Evolutionary conservation across 2,797 vertebrate species (phyloP).

Genomic region (Chloroceryle amazona): DNA sequence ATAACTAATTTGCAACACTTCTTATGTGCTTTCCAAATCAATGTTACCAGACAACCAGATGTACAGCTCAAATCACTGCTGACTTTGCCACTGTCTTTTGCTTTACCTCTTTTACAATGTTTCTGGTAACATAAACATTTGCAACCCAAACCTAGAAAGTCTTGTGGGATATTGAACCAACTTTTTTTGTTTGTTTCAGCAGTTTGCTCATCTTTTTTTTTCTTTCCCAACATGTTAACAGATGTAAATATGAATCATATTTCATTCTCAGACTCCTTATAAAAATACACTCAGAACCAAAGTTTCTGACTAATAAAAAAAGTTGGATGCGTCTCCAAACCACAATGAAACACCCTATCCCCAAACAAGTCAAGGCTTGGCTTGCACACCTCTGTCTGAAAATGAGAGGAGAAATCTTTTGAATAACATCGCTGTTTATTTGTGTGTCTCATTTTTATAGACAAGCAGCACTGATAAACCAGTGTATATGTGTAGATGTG

Average conservation of each 20-base stretch:
- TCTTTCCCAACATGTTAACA: constrained; percentile 64
- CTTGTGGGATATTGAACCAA: constrained; percentile 66
- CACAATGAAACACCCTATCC: constrained; percentile 75
- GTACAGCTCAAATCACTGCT: constrained; percentile 6
- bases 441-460: constrained; percentile 56
- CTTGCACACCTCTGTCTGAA: constrained; percentile 70
- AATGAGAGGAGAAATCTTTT: constrained; percentile 19
- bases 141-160: constrained; percentile 70
- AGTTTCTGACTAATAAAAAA: constrained; percentile 80
- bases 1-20: constrained; percentile 31
- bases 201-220: constrained; percentile 66
- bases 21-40: not conserved
- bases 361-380: constrained; percentile 77
- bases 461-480: not conserved
- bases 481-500: not conserved
- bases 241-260: constrained; percentile 83
- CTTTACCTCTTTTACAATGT: constrained; percentile 25
- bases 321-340: constrained; percentile 74
- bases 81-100: constrained; percentile 13
- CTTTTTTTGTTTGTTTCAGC: constrained; percentile 46
- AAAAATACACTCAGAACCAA: constrained; percentile 69
- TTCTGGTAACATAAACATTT: constrained; percentile 70
- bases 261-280: constrained; percentile 80
- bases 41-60: not conserved
- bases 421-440: constrained; percentile 60